phyloP scores from a whole-genome alignment of 1,140 invertebrate genomes.

The Holotrichia oblita region DNA sequence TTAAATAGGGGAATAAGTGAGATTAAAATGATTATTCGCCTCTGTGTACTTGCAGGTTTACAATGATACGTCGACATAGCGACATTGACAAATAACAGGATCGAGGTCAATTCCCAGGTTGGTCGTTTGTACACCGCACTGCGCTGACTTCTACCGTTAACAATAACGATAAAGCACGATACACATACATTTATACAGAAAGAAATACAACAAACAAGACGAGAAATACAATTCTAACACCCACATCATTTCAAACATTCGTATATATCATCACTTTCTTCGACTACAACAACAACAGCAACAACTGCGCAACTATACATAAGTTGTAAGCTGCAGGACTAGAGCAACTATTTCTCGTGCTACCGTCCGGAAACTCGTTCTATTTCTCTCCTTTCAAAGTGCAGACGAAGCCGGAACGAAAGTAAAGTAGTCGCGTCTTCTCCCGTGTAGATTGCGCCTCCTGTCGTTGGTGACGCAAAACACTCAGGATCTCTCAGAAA shows the following conservation, averaged over 20 bases:
- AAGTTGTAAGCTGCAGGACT: too few species aligned
- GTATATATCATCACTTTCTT: slow-evolving; percentile 9
- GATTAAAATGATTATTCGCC: too few species aligned
- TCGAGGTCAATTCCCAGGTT: neutral
- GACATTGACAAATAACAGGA: neutral
- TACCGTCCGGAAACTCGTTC: neutral
- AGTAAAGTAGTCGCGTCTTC: neutral
- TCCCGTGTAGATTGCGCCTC: neutral
- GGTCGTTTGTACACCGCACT: slow-evolving; percentile 6
- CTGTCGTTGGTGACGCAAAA: neutral
- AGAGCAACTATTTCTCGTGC: neutral
- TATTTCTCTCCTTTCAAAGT: neutral
- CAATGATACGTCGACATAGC: neutral
- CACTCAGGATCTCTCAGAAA: neutral
- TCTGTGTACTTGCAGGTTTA: too few species aligned
- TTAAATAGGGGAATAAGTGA: too few species aligned
- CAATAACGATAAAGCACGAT: neutral
- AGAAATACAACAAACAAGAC: neutral
- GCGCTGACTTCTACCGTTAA: neutral
- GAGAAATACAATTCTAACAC: neutral
- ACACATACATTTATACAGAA: neutral
- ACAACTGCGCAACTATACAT: too few species aligned
- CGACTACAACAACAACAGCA: neutral
- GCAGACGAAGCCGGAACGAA: neutral
- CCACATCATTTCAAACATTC: slow-evolving; percentile 15